phyloP scores from a whole-genome alignment of 1,140 invertebrate species.

The Planococcus citri region DNA sequence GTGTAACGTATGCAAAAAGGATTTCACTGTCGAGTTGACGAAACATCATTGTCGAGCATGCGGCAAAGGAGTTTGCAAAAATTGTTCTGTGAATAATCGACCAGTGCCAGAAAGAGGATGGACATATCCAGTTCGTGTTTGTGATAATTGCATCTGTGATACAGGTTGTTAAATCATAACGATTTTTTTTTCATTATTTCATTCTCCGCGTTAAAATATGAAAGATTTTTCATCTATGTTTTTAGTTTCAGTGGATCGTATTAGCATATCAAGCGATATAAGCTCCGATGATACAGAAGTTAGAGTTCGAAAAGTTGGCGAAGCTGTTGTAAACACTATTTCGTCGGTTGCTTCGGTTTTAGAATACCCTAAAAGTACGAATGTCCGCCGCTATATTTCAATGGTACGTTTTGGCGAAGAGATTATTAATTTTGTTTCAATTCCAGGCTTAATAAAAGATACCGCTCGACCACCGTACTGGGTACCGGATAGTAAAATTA shows the following conservation, averaged over 20 bases:
- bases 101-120: constrained; percentile 53
- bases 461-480: constrained; percentile 66
- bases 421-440: constrained; percentile 25
- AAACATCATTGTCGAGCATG: constrained; percentile 73
- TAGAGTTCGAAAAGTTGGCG: constrained; percentile 46
- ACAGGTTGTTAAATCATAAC: too few relatives aligned
- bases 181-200: too few relatives aligned
- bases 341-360: constrained; percentile 44
- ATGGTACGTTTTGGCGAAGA: constrained; percentile 21
- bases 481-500: constrained; percentile 59
- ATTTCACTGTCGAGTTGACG: constrained; percentile 39
- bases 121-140: constrained; percentile 51
- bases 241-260: not conserved
- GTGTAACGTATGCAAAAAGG: constrained; percentile 49
- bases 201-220: not conserved
- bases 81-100: constrained; percentile 45
- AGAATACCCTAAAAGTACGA: constrained; percentile 42
- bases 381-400: too few relatives aligned
- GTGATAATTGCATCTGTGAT: constrained; percentile 41
- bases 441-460: constrained; percentile 58
- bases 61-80: constrained; percentile 56
- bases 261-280: constrained; percentile 24
- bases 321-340: constrained; percentile 48
- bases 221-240: not conserved
- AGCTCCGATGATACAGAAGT: constrained; percentile 38